Evolutionary conservation across 2,113 vertebrate species (phyloP), one percentile per base, ranked within the genome.

Genomic region (Hylia prasina): DNA sequence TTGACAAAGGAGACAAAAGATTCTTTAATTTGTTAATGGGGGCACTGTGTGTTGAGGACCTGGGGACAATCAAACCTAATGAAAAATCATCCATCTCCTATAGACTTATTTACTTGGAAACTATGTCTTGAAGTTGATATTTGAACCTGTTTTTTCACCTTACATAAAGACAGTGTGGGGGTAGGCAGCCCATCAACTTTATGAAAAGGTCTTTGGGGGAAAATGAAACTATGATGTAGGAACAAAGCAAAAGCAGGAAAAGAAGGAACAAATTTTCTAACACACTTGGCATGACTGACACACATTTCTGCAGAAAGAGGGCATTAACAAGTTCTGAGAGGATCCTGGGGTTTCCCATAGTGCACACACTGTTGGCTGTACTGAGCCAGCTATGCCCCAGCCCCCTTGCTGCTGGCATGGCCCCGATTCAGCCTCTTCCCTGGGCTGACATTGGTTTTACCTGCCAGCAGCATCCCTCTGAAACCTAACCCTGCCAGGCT

Each of bases 371-470:
- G 19, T 7, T 4, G 8, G 7, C 69, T 85, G 66, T 6, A 8
- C 9, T 0, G 0, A 48, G 27, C 23, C 65, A 66, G 15, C 9
- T 17, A 22, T 16, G 13, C 14, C 44, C 15, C 28, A 1, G 11
- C 2, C 10, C 18, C 17, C 8, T 63, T 63, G 35, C 39, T 58
- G 39, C 25, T 8, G 4, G 24, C 42, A 40, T 6, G 9, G 35
- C 11, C 39, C n/a, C 3, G 1, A 8, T 54, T 66, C 2, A 3
- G 10, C 39, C 10, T 86, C 39, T 21, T 33, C 50, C 10, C 5
- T 9, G 28, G 61, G 33, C 44, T 71, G 61, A 23, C 28, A 8
- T 13, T 50, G 22, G 5, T 37, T 45, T 70, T n/a, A 57, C 4
- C 60, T 66, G 37, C 15, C 51, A 63, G 24, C 23, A 76, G 19